Conservation (phyloP, 2,888 invertebrate genomes). For the Synanthedon myopaeformis region DNA sequence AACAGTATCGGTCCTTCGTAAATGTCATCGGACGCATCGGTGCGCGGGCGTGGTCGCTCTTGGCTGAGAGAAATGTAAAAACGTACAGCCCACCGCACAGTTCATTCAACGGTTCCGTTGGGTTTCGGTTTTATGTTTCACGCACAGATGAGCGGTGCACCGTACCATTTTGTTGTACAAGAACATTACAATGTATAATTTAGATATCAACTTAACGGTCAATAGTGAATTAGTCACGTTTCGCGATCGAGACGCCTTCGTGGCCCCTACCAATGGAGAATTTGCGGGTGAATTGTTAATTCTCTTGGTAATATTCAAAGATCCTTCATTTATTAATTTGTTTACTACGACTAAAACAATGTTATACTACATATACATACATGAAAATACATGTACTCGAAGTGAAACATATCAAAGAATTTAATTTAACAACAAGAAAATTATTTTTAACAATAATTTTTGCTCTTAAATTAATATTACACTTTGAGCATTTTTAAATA, state of each 20-base stretch:
- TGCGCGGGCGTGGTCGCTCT: conserved; percentile 18
- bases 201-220: conserved; percentile 41
- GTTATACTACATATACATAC: too few relatives aligned
- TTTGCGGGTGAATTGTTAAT: background rate
- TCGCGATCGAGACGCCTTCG: conserved; percentile 21
- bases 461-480: too few relatives aligned
- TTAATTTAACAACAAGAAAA: too few relatives aligned
- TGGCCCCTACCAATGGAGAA: conserved; percentile 3
- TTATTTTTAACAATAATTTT: too few relatives aligned
- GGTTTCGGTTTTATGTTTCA: background rate
- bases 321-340: too few relatives aligned
- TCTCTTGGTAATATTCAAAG: too few relatives aligned
- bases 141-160: background rate
- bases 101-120: background rate
- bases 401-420: too few relatives aligned
- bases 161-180: conserved; percentile 22
- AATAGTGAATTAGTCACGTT: conserved; percentile 39
- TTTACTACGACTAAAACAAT: too few relatives aligned
- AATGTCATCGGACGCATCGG: conserved; percentile 45
- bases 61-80: conserved; percentile 20
- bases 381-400: too few relatives aligned
- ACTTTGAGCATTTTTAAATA: too few relatives aligned
- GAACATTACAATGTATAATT: conserved; percentile 34
- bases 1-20: conserved; percentile 32
- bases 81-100: background rate